phyloP scores from a whole-genome alignment of 1,140 invertebrate species.

The Uloborus diversus region DNA sequence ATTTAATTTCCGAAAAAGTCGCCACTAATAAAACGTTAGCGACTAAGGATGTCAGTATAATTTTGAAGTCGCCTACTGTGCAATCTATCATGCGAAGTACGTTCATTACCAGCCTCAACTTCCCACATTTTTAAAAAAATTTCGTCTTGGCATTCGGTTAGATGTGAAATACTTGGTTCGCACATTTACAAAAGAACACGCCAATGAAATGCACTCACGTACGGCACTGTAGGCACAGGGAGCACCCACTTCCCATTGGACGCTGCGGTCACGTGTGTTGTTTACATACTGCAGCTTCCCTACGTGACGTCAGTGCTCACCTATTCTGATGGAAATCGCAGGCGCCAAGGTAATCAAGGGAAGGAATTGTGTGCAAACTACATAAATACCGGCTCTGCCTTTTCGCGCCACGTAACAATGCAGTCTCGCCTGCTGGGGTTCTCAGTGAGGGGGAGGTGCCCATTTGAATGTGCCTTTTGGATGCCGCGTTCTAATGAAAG shows the following conservation, averaged over 20 bases:
- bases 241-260: conserved; percentile 29
- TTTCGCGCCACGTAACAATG: conserved; percentile 35
- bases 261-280: conserved; percentile 37
- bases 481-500: conserved; percentile 51
- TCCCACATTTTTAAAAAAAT: too few relatives aligned
- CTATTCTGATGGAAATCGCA: conserved; percentile 53
- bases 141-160: too few relatives aligned
- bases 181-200: too few relatives aligned
- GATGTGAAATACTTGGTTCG: too few relatives aligned
- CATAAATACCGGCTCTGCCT: conserved; percentile 49
- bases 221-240: not conserved
- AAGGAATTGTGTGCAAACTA: conserved; percentile 51
- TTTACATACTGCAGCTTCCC: conserved; percentile 42
- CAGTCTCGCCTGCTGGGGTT: not conserved
- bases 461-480: conserved; percentile 41
- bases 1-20: too few relatives aligned
- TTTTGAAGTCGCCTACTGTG: too few relatives aligned
- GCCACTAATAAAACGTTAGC: too few relatives aligned
- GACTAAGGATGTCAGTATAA: too few relatives aligned
- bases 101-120: too few relatives aligned
- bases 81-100: too few relatives aligned
- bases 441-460: not conserved
- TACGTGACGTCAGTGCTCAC: conserved; percentile 40
- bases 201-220: conserved; percentile 50
- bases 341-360: conserved; percentile 49